Evolutionary conservation across 2,888 invertebrate genomes (phyloP).

Genomic region (Luperina testacea): DNA sequence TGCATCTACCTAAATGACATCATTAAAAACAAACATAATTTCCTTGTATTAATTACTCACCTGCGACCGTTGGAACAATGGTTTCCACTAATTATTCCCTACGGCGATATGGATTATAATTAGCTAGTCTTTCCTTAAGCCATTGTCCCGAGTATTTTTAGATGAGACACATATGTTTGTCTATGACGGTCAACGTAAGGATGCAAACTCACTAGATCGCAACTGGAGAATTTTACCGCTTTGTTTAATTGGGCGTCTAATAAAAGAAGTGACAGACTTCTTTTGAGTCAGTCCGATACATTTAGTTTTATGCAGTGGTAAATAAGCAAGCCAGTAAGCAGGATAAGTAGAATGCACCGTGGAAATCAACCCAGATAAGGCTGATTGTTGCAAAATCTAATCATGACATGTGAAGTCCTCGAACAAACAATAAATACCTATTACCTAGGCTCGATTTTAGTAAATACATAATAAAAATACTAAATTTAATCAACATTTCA

Average conservation of each 20-base stretch:
- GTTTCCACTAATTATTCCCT: conserved; percentile 54
- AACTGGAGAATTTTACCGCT: background rate
- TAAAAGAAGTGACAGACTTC: no score
- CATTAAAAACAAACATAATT: conserved; percentile 20
- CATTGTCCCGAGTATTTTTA: conserved; percentile 69
- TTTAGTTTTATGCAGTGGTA: no score
- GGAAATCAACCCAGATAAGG: no score
- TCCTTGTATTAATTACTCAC: conserved; percentile 29
- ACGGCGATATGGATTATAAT: conserved; percentile 60
- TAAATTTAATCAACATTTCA: no score
- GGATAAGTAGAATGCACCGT: no score
- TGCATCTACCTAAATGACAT: conserved; percentile 24
- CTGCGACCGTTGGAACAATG: conserved; percentile 33
- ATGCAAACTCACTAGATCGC: conserved; percentile 22
- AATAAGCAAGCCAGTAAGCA: no score
- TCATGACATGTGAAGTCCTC: no score
- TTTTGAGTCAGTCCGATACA: no score
- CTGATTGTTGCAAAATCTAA: no score
- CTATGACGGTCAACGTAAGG: conserved; percentile 66
- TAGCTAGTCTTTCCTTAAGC: conserved; percentile 63
- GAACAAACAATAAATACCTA: no score
- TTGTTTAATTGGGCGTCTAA: background rate
- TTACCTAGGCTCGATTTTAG: no score
- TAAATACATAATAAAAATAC: no score
- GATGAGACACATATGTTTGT: conserved; percentile 65